Percentiles rank a stretch among this genome's conserved stretches.
Conservation (phyloP, 2,797 vertebrate species). For the Sphenodon punctatus region DNA sequence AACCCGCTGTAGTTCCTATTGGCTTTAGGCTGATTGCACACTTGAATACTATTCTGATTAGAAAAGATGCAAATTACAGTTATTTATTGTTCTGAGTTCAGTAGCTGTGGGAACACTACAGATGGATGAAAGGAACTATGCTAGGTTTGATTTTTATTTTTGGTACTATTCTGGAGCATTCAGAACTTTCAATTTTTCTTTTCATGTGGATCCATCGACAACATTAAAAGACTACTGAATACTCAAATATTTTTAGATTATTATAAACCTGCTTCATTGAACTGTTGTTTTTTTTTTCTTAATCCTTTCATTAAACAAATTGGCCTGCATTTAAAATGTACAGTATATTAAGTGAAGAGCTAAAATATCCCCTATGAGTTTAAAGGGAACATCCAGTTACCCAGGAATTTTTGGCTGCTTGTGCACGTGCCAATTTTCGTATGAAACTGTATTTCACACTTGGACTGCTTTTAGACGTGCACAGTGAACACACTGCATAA, state of each 20-base stretch:
- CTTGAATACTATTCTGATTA: conserved; percentile 35
- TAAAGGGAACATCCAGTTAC: conserved; percentile 54
- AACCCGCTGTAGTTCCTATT: conserved; percentile 4
- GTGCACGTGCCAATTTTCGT: too few relatives aligned
- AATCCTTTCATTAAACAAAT: conserved; percentile 62
- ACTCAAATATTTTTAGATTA: conserved; percentile 60
- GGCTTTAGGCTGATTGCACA: conserved; percentile 13
- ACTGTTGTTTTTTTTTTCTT: conserved; percentile 24
- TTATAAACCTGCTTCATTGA: conserved; percentile 58
- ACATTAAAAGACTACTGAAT: conserved; percentile 55
- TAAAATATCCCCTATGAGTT: conserved; percentile 55
- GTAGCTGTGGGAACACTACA: conserved; percentile 32
- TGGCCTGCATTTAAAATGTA: conserved; percentile 43
- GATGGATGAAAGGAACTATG: conserved; percentile 50
- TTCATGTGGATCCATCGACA: conserved; percentile 44
- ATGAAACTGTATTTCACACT: too few relatives aligned
- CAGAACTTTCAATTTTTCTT: conserved; percentile 34
- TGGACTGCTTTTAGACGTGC: too few relatives aligned
- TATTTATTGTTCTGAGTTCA: conserved; percentile 63
- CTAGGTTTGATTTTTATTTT: conserved; percentile 36
- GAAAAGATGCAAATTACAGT: conserved; percentile 59
- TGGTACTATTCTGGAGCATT: conserved; percentile 40
- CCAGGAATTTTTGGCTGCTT: too few relatives aligned
- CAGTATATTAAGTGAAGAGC: conserved; percentile 40
- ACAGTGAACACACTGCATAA: too few relatives aligned